Conservation (phyloP, 2,888 invertebrate species). For the Standfussiana lucernea region DNA sequence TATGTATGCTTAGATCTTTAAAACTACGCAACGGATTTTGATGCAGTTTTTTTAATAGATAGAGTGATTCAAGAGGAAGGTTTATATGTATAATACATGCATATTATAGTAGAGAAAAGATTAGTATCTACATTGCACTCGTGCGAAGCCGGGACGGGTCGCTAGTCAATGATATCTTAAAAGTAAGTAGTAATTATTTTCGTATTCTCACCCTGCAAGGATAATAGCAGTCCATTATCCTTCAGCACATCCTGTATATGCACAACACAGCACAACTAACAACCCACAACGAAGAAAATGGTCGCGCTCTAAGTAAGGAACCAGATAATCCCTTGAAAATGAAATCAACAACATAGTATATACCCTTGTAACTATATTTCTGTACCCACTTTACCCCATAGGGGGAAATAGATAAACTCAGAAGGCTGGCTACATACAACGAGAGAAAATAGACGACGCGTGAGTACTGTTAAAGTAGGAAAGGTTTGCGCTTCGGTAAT, state of each 20-base stretch:
- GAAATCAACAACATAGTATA: slow-evolving; percentile 38
- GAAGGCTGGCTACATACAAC: neutral
- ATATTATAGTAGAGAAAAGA: too few species aligned
- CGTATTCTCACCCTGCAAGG: too few species aligned
- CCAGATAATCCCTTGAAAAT: slow-evolving; percentile 56
- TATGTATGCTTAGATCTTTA: too few species aligned
- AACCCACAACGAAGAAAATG: slow-evolving; percentile 37
- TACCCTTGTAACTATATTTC: slow-evolving; percentile 18
- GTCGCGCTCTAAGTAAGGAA: slow-evolving; percentile 43
- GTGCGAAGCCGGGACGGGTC: too few species aligned
- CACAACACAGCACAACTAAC: slow-evolving; percentile 23
- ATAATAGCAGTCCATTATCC: slow-evolving; percentile 26
- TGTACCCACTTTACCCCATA: slow-evolving; percentile 15
- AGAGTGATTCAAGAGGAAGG: too few species aligned
- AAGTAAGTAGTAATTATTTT: too few species aligned
- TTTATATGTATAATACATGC: too few species aligned
- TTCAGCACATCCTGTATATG: slow-evolving; percentile 24
- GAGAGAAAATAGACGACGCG: neutral
- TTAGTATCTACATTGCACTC: too few species aligned
- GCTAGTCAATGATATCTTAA: too few species aligned
- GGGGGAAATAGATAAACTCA: neutral
- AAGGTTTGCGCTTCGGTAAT: neutral
- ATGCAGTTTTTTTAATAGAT: too few species aligned
- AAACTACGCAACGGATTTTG: too few species aligned
- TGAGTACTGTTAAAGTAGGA: neutral